A percentile compares a stretch with the other conserved stretches of the same genome.
Conservation (phyloP, 2,797 vertebrate genomes). For the Moxostoma hubbsi region DNA sequence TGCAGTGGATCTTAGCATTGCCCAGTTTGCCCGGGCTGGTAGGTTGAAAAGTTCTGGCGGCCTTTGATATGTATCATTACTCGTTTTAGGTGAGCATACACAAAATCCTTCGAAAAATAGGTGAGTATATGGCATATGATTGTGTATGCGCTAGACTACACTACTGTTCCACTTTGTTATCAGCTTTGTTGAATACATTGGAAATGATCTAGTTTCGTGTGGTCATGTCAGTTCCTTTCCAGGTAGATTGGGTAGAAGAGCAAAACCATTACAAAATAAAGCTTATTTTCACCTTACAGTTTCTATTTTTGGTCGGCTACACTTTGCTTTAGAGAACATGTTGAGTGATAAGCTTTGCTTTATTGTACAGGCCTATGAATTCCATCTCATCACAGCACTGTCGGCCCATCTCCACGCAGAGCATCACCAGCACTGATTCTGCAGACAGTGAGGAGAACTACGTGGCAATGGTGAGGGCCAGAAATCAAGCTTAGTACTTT, state of each 20-base stretch:
- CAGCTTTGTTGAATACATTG: no score
- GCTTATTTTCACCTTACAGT: background rate
- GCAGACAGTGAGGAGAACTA: conserved; percentile 99
- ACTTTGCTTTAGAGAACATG: background rate
- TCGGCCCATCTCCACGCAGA: conserved; percentile 96
- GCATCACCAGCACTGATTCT: conserved; percentile 99
- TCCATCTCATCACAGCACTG: conserved; percentile 90
- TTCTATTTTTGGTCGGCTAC: background rate
- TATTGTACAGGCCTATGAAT: conserved; percentile 83
- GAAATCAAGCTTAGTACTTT: background rate
- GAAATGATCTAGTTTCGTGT: no score
- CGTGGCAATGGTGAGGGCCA: conserved; percentile 90
- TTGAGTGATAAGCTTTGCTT: background rate
- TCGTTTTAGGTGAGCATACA: no score
- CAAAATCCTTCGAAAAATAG: no score
- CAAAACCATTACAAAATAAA: background rate
- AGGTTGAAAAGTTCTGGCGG: background rate
- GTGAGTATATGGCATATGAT: no score
- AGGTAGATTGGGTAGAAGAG: no score
- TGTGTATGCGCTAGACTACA: no score
- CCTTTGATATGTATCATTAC: no score
- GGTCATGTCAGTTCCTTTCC: no score
- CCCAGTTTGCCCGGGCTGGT: background rate
- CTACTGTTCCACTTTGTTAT: no score
- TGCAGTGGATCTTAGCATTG: background rate